Percentiles rank a stretch among this genome's conserved stretches.
Conservation (phyloP, 1,140 invertebrate species). For the Hylyphantes graminicola region DNA sequence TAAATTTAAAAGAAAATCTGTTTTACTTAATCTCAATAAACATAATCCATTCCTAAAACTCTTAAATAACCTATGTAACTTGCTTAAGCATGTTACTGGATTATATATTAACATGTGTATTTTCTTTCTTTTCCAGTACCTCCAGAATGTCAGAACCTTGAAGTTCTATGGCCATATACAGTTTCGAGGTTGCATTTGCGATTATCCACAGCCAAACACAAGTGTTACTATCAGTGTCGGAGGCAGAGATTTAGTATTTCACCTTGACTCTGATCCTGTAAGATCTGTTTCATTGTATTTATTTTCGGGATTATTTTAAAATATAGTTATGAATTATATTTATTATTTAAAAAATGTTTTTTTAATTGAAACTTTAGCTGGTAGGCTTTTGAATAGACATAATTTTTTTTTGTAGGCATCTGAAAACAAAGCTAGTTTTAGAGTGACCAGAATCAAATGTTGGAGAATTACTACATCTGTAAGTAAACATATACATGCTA, state of each 20-base stretch:
- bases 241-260: constrained; percentile 80
- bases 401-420: constrained; percentile 67
- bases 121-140: constrained; percentile 76
- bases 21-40: neutral
- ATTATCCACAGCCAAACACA: constrained; percentile 80
- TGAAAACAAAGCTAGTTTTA: constrained; percentile 83
- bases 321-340: neutral
- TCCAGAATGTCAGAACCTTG: constrained; percentile 81
- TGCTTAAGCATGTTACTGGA: neutral
- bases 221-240: constrained; percentile 79
- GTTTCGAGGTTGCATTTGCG: constrained; percentile 80
- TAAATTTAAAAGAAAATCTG: too few relatives aligned
- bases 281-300: constrained; percentile 15
- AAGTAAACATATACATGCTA: constrained; percentile 65
- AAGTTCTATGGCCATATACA: constrained; percentile 92
- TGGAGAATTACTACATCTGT: constrained; percentile 93
- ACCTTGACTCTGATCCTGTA: constrained; percentile 39
- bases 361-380: neutral
- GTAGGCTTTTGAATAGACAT: neutral
- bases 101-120: constrained; percentile 2
- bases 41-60: neutral
- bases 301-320: neutral
- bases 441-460: constrained; percentile 94
- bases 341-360: neutral
- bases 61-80: neutral